Percentiles rank a stretch among this genome's conserved stretches.
Evolutionary conservation across 2,888 invertebrate species (phyloP).

Genomic region (Poecilobothrus nobilitatus): DNA sequence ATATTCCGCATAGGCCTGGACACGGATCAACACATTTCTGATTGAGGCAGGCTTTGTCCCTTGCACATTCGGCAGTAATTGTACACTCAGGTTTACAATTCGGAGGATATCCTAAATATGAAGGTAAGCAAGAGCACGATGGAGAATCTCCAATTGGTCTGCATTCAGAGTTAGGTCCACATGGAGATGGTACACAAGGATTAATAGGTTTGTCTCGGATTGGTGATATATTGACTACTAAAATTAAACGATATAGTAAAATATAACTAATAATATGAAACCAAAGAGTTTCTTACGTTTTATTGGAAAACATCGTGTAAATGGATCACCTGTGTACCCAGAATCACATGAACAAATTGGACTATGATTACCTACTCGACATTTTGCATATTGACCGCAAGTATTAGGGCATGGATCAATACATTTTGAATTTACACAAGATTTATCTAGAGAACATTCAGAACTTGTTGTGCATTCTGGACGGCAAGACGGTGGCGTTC

Average conservation of each 20-base stretch:
- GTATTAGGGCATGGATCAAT: slow-evolving; percentile 62
- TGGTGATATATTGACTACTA: slow-evolving; percentile 41
- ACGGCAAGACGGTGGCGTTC: slow-evolving; percentile 62
- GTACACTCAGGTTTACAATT: slow-evolving; percentile 70
- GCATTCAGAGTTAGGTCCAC: slow-evolving; percentile 75
- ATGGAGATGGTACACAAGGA: slow-evolving; percentile 72
- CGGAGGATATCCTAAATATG: slow-evolving; percentile 68
- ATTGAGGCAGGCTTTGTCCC: slow-evolving; percentile 59
- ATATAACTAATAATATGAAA: slow-evolving; percentile 5
- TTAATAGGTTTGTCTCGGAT: slow-evolving; percentile 53
- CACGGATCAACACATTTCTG: slow-evolving; percentile 66
- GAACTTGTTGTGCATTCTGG: slow-evolving; percentile 69
- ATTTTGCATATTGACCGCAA: slow-evolving; percentile 63
- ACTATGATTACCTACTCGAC: slow-evolving; percentile 52
- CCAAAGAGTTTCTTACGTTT: slow-evolving; percentile 30
- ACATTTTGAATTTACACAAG: slow-evolving; percentile 59
- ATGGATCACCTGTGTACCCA: slow-evolving; percentile 51
- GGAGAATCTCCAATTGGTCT: slow-evolving; percentile 63
- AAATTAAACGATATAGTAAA: slow-evolving; percentile 23
- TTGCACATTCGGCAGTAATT: slow-evolving; percentile 61
- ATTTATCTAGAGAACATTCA: slow-evolving; percentile 54
- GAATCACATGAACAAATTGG: slow-evolving; percentile 61
- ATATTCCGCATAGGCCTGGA: slow-evolving; percentile 63
- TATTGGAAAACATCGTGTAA: background rate
- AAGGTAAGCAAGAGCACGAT: slow-evolving; percentile 68